phyloP scores from a whole-genome alignment of 1,140 invertebrate genomes.

The Campoletis sonorensis region DNA sequence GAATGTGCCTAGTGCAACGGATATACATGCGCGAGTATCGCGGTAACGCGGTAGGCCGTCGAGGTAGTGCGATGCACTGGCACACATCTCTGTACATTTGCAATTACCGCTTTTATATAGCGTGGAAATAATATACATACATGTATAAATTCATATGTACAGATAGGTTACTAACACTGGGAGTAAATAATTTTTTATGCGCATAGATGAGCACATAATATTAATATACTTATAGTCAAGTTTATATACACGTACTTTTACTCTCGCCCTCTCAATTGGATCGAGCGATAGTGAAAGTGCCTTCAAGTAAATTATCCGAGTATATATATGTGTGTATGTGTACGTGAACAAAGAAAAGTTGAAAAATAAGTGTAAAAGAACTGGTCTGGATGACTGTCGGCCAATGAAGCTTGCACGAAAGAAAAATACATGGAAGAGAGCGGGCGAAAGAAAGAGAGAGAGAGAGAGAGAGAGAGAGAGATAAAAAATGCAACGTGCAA shows the following conservation, averaged over 20 bases:
- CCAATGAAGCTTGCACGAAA: conserved; percentile 31
- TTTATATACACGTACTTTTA: conserved; percentile 34
- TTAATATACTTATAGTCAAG: background rate
- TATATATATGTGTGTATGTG: background rate
- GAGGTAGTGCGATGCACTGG: conserved; percentile 13
- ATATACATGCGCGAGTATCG: conserved; percentile 4
- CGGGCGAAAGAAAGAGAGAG: background rate
- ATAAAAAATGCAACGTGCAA: conserved; percentile 15
- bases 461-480: background rate
- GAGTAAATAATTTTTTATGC: background rate
- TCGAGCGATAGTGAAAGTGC: conserved; percentile 65
- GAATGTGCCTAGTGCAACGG: background rate
- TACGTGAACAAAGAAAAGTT: conserved; percentile 64
- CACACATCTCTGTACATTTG: conserved; percentile 4
- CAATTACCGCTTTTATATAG: conserved; percentile 10
- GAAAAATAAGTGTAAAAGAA: conserved; percentile 61
- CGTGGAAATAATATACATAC: background rate
- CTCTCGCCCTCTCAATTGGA: conserved; percentile 53
- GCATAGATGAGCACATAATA: background rate
- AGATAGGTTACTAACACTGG: too few species aligned
- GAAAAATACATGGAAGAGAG: conserved; percentile 17
- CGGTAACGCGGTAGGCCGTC: conserved; percentile 5
- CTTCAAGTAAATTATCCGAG: conserved; percentile 11
- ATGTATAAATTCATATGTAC: too few species aligned
- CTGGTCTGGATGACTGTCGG: conserved; percentile 4